These are phyloP conservation scores for Coccyzus lansbergi DNA, from an alignment of 2,797 vertebrate genomes.

Conservation along the genomic window DNA sequence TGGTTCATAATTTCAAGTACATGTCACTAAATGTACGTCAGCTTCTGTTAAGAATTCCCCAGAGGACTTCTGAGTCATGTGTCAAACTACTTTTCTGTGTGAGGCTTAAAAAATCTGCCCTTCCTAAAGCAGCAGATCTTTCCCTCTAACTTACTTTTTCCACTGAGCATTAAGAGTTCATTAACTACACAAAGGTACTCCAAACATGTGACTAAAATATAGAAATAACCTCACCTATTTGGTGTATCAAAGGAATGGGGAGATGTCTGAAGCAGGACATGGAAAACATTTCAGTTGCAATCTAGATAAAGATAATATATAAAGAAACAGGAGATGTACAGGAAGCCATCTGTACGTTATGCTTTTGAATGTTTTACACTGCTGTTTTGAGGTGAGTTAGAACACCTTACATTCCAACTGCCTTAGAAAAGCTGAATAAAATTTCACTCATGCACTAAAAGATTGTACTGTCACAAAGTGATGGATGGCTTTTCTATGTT, in stretches of 20 bases:
- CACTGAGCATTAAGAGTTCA: neutral
- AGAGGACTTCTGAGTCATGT: neutral
- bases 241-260: neutral
- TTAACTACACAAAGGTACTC: neutral
- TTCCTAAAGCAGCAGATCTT: neutral
- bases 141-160: neutral
- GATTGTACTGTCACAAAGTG: constrained; percentile 66
- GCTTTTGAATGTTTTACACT: neutral
- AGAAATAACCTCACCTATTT: neutral
- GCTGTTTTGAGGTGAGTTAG: neutral
- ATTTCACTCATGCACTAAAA: constrained; percentile 59
- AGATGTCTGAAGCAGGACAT: neutral
- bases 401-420: constrained; percentile 7
- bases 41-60: neutral
- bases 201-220: neutral
- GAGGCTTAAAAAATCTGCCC: neutral
- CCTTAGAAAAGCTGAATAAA: constrained; percentile 51
- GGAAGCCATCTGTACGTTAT: neutral
- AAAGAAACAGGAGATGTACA: neutral
- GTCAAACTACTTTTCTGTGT: neutral
- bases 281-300: neutral
- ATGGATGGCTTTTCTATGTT: constrained; percentile 61
- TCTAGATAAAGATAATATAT: neutral
- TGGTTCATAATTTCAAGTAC: neutral
- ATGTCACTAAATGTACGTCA: neutral